phyloP scores from a whole-genome alignment of 2,797 vertebrate genomes.

The Mormyrus proboscirostris region DNA sequence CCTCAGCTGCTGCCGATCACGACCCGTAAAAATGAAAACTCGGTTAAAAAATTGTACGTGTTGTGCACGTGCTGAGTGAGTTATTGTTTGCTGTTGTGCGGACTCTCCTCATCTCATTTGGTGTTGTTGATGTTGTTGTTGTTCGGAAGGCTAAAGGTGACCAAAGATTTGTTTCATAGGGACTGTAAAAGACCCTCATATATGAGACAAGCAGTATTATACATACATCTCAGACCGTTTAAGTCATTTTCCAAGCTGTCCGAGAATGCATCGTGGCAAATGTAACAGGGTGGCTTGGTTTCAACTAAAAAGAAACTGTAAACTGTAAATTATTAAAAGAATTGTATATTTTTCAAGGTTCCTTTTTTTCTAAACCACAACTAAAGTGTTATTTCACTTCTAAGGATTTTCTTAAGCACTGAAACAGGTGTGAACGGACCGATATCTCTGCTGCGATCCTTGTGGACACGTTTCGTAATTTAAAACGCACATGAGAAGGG shows the following conservation, averaged over 20 bases:
- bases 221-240: constrained; percentile 23
- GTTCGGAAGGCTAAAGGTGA: constrained; percentile 48
- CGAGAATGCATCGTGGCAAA: constrained; percentile 30
- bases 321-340: constrained; percentile 31
- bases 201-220: constrained; percentile 50
- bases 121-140: constrained; percentile 45
- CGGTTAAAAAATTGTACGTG: constrained; percentile 45
- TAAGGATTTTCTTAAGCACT: constrained; percentile 18
- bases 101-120: constrained; percentile 19
- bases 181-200: constrained; percentile 34
- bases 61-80: constrained; percentile 56
- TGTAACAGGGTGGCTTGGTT: constrained; percentile 40
- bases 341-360: constrained; percentile 31
- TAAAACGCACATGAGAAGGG: neutral
- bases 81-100: constrained; percentile 54
- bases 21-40: constrained; percentile 34
- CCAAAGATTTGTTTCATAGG: constrained; percentile 53
- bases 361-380: constrained; percentile 34
- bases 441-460: neutral
- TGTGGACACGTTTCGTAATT: constrained; percentile 10
- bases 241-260: constrained; percentile 14
- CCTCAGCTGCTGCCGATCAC: constrained; percentile 35
- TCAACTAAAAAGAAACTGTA: constrained; percentile 29
- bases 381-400: constrained; percentile 9
- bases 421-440: constrained; percentile 14